These are phyloP conservation scores for Pristionchus japonicus DNA, from an alignment of 2,888 invertebrate genomes.

Conservation along the genomic window DNA sequence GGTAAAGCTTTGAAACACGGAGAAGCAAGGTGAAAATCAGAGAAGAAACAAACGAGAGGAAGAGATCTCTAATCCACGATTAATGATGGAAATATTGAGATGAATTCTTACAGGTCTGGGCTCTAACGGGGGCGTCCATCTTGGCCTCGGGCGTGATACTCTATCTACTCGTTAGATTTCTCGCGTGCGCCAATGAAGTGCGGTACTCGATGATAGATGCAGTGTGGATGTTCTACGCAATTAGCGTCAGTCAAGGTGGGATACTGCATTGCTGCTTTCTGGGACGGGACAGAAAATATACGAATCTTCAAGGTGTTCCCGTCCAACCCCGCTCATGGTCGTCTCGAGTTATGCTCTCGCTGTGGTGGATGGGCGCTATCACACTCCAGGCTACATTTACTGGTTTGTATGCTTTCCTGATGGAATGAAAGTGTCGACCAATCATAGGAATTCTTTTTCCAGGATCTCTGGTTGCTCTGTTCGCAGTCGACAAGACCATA, in stretches of 20 bases:
- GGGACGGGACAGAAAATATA: too few relatives aligned
- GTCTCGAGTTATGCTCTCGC: conserved; percentile 65
- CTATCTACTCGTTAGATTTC: conserved; percentile 52
- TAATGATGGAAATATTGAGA: too few relatives aligned
- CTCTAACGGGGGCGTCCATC: conserved; percentile 60
- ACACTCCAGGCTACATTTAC: conserved; percentile 72
- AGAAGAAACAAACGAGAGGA: too few relatives aligned
- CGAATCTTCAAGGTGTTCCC: conserved; percentile 63
- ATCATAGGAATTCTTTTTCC: neutral
- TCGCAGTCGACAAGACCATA: conserved; percentile 68
- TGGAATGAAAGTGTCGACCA: too few relatives aligned
- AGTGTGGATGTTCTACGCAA: conserved; percentile 69
- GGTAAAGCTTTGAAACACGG: too few relatives aligned
- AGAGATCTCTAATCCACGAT: too few relatives aligned
- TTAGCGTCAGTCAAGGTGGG: conserved; percentile 71
- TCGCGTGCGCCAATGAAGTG: conserved; percentile 16
- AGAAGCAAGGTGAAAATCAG: neutral
- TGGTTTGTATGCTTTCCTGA: conserved; percentile 50
- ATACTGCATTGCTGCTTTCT: neutral
- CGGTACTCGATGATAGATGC: conserved; percentile 59
- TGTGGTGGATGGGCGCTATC: conserved; percentile 70
- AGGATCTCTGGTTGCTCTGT: conserved; percentile 68
- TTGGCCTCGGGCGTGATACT: conserved; percentile 61
- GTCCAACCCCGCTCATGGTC: conserved; percentile 69
- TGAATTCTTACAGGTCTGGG: conserved; percentile 61